Percentiles rank a stretch among this genome's conserved stretches.
Conservation (phyloP, 2,113 vertebrate genomes). For the Hassar affinis region DNA sequence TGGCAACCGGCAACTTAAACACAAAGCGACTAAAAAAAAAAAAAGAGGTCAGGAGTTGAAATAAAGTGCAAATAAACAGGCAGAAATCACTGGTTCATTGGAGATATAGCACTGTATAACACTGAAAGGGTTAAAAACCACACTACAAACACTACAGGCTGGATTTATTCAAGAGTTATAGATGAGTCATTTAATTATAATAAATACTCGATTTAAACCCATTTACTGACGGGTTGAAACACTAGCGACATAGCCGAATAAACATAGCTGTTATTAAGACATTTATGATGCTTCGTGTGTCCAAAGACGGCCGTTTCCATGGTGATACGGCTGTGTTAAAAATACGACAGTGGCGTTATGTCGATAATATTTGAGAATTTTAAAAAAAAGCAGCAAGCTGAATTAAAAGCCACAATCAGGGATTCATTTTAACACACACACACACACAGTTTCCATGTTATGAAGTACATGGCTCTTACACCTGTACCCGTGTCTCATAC, state of each 20-base stretch:
- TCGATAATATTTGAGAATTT: background rate
- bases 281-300: background rate
- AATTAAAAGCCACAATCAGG: conserved; percentile 17
- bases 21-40: background rate
- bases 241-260: background rate
- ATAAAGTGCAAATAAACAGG: background rate
- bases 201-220: background rate
- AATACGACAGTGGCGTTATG: background rate
- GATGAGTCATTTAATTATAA: background rate
- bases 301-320: background rate
- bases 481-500: background rate
- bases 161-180: background rate
- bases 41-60: background rate
- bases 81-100: background rate
- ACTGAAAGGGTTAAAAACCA: background rate
- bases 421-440: background rate
- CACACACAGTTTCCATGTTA: background rate
- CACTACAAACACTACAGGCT: background rate
- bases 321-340: background rate
- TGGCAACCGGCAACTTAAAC: background rate
- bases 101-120: background rate
- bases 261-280: background rate
- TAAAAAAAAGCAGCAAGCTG: background rate
- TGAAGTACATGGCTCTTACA: background rate
- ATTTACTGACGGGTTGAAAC: background rate